A percentile compares a stretch with the other conserved stretches of the same genome.
Evolutionary conservation across 2,797 vertebrate species (phyloP).

Genomic region (Spea hammondii): DNA sequence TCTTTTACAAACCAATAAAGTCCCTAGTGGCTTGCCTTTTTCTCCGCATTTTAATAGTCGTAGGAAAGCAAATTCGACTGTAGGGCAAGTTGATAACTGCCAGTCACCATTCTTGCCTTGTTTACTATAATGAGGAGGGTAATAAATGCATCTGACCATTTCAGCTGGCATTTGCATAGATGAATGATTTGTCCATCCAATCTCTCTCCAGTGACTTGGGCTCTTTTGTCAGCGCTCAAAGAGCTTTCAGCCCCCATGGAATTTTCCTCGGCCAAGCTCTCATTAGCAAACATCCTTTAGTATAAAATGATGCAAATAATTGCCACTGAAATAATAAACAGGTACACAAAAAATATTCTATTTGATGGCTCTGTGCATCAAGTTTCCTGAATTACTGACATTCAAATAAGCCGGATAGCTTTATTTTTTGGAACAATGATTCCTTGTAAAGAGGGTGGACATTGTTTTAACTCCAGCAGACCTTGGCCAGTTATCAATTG

Average conservation of each 20-base stretch:
- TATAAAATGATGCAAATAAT: conserved; percentile 87
- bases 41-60: conserved; percentile 79
- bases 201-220: conserved; percentile 81
- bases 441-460: conserved; percentile 74
- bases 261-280: conserved; percentile 79
- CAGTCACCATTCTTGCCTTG: conserved; percentile 81
- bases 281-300: conserved; percentile 88
- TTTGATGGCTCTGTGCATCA: conserved; percentile 81
- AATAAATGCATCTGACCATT: conserved; percentile 85
- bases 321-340: conserved; percentile 87
- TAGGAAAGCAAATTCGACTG: conserved; percentile 78
- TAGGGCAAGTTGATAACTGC: conserved; percentile 82
- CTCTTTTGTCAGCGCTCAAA: conserved; percentile 87
- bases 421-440: conserved; percentile 74
- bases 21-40: conserved; percentile 81
- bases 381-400: conserved; percentile 83
- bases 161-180: conserved; percentile 92
- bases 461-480: conserved; percentile 78
- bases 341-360: conserved; percentile 83
- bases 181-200: conserved; percentile 90
- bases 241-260: conserved; percentile 83
- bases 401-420: conserved; percentile 79
- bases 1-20: conserved; percentile 78
- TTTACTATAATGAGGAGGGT: conserved; percentile 85
- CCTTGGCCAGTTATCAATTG: conserved; percentile 74